phyloP scores from a whole-genome alignment of 2,888 invertebrate species.

The Drosophila tripunctata region DNA sequence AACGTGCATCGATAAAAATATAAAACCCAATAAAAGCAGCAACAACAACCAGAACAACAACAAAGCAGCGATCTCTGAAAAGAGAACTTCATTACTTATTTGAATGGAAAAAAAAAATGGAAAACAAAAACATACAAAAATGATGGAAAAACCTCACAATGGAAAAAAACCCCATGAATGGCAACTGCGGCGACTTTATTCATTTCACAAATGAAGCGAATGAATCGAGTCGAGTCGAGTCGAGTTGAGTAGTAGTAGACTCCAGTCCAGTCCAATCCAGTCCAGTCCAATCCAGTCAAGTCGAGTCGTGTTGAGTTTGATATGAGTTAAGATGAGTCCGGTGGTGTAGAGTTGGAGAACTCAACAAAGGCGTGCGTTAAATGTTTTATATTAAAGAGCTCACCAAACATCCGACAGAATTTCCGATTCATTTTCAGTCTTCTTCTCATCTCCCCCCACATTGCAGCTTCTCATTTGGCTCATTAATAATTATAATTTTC shows the following conservation, averaged over 20 bases:
- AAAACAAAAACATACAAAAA: constrained; percentile 48
- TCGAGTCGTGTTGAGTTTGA: not conserved
- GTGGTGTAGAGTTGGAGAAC: constrained; percentile 39
- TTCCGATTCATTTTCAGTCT: constrained; percentile 23
- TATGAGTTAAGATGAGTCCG: not conserved
- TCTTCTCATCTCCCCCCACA: not conserved
- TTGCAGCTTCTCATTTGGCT: not conserved
- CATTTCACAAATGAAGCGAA: constrained; percentile 70
- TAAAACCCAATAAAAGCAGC: constrained; percentile 70
- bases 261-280: constrained; percentile 28
- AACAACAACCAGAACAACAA: constrained; percentile 39
- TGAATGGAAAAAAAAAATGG: constrained; percentile 46
- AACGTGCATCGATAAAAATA: constrained; percentile 78
- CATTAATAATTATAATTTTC: constrained; percentile 73
- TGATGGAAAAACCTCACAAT: constrained; percentile 67
- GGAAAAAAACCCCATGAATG: constrained; percentile 34
- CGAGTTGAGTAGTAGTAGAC: constrained; percentile 21
- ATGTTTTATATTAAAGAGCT: constrained; percentile 76
- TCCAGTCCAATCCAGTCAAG: too few relatives aligned
- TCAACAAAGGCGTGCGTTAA: constrained; percentile 69
- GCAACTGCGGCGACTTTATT: constrained; percentile 45
- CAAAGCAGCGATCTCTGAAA: constrained; percentile 27
- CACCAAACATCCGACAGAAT: constrained; percentile 36
- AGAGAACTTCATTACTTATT: constrained; percentile 75
- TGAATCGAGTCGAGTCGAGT: constrained; percentile 45